A percentile compares a stretch with the other conserved stretches of the same genome.
Conservation (phyloP, 2,888 invertebrate species). For the Lapara coniferarum region DNA sequence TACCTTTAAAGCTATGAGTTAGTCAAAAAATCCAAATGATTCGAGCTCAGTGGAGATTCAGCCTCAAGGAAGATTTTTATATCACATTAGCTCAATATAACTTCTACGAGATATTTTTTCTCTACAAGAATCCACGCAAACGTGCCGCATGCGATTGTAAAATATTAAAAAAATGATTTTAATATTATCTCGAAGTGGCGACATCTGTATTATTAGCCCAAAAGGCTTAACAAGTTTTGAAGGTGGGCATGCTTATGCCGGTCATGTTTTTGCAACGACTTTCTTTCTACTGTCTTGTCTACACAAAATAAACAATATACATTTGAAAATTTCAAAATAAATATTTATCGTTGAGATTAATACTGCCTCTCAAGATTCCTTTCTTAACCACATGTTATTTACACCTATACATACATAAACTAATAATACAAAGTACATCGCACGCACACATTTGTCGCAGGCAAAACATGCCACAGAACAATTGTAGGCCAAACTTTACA, state of each 20-base stretch:
- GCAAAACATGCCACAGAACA: slow-evolving; percentile 28
- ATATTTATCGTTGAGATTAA: not conserved
- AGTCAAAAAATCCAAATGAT: not conserved
- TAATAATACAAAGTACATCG: slow-evolving; percentile 7
- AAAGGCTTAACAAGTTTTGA: no score
- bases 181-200: no score
- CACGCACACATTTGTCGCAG: slow-evolving; percentile 14
- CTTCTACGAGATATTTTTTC: slow-evolving; percentile 14
- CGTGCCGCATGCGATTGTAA: not conserved
- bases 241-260: no score
- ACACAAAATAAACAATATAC: not conserved
- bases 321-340: no score
- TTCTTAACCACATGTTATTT: not conserved
- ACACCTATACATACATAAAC: not conserved
- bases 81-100: slow-evolving; percentile 61
- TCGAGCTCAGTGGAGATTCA: slow-evolving; percentile 13
- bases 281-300: no score
- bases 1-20: not conserved
- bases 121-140: slow-evolving; percentile 1
- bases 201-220: no score
- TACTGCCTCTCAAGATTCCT: not conserved
- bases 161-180: no score
- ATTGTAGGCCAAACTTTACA: slow-evolving; percentile 49
- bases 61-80: slow-evolving; percentile 56
- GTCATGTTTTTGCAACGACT: no score